Percentiles rank a stretch among this genome's conserved stretches.
Evolutionary conservation across 2,113 vertebrate species (phyloP).

Genomic region (Thomomys bottae): DNA sequence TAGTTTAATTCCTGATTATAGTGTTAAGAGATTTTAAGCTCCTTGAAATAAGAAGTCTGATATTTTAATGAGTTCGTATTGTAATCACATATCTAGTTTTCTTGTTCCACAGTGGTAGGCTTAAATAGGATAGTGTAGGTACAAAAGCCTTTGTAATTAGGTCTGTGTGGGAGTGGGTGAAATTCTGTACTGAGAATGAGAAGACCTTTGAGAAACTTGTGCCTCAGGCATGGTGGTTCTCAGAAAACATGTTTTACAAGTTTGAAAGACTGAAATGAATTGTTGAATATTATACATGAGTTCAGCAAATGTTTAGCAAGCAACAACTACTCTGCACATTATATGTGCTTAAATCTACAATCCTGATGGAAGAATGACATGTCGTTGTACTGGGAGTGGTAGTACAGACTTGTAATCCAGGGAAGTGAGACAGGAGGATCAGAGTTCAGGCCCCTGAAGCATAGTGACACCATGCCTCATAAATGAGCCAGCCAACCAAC

Average conservation of each 20-base stretch:
- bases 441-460: not conserved
- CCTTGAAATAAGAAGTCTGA: not conserved
- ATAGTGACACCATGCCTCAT: not conserved
- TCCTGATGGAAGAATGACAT: not conserved
- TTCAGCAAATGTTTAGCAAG: not conserved
- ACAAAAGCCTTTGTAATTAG: not conserved
- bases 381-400: not conserved
- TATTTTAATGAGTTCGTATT: not conserved
- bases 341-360: not conserved
- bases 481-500: no score
- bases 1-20: not conserved
- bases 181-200: not conserved
- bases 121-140: conserved; percentile 1
- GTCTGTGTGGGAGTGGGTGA: not conserved
- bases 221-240: not conserved
- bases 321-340: not conserved
- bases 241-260: not conserved
- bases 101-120: not conserved
- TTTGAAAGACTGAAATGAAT: not conserved
- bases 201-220: conserved; percentile 11
- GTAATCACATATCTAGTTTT: not conserved
- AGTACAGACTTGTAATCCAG: not conserved
- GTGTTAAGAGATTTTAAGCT: conserved; percentile 16
- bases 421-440: not conserved
- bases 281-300: not conserved